Evolutionary conservation across 2,113 vertebrate species (phyloP).

Genomic region (Xenus cinereus): DNA sequence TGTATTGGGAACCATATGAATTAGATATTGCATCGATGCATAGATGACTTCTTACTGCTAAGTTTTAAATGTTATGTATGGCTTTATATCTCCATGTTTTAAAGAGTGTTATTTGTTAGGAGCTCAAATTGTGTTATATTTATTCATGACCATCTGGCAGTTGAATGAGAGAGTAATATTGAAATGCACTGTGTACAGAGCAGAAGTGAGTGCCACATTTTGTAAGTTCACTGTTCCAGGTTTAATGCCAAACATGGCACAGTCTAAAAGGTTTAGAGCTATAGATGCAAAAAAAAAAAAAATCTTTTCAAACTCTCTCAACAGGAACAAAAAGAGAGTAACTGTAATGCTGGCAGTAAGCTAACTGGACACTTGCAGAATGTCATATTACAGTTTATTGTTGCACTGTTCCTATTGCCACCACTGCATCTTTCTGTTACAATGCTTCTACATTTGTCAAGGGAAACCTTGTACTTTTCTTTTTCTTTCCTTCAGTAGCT

Average conservation of each 20-base stretch:
- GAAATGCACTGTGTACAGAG: slow-evolving; percentile 54
- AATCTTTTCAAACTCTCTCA: not conserved
- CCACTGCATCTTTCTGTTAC: not conserved
- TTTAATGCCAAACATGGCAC: slow-evolving; percentile 47
- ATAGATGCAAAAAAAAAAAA: not conserved
- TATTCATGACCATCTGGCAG: slow-evolving; percentile 55
- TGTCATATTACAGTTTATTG: not conserved
- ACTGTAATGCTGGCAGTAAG: not conserved
- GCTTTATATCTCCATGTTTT: slow-evolving; percentile 43
- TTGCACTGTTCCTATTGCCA: not conserved
- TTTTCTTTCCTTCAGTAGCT: not conserved
- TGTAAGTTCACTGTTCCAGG: slow-evolving; percentile 22
- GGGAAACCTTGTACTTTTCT: not conserved
- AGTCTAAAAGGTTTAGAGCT: slow-evolving; percentile 33
- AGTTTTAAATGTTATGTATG: slow-evolving; percentile 33
- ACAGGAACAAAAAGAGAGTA: slow-evolving; percentile 26
- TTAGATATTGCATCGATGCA: not conserved
- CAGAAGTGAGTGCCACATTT: slow-evolving; percentile 57
- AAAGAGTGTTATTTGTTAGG: slow-evolving; percentile 58
- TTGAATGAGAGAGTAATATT: slow-evolving; percentile 58
- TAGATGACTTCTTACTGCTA: not conserved
- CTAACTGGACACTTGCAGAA: slow-evolving; percentile 24
- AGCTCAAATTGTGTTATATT: slow-evolving; percentile 60
- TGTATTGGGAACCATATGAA: not conserved
- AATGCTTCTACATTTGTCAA: not conserved